Percentiles rank a stretch among this genome's conserved stretches.
These are phyloP conservation scores for Ischnus inquisitorius DNA, from an alignment of 2,888 invertebrate species.

Conservation along the genomic window DNA sequence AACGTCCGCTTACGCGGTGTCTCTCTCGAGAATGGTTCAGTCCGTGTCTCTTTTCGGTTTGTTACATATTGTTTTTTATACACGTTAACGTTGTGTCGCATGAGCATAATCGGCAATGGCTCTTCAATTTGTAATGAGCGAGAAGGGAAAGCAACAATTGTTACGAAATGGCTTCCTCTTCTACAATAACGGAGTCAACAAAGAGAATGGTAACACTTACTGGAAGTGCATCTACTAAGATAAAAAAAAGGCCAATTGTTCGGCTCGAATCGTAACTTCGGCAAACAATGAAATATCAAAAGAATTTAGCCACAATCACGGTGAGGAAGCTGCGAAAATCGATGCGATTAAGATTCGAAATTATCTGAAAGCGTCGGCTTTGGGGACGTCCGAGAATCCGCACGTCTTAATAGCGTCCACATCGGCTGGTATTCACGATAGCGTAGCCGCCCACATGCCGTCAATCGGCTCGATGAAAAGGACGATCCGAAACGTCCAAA, in stretches of 20 bases:
- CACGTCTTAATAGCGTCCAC: conserved; percentile 29
- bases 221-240: conserved; percentile 34
- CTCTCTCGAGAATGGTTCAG: neutral
- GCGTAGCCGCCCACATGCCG: conserved; percentile 36
- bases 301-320: conserved; percentile 6
- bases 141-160: conserved; percentile 29
- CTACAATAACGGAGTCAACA: conserved; percentile 21
- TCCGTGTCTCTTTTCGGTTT: neutral
- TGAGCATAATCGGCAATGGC: neutral
- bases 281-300: conserved; percentile 21
- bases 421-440: conserved; percentile 19
- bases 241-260: conserved; percentile 23
- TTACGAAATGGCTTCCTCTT: conserved; percentile 28
- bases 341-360: conserved; percentile 22
- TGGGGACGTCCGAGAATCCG: conserved; percentile 17
- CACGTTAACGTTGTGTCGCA: neutral
- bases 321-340: conserved; percentile 18
- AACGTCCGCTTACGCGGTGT: neutral
- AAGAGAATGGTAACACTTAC: conserved; percentile 40
- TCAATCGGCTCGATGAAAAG: conserved; percentile 30
- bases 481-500: conserved; percentile 30
- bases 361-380: conserved; percentile 5
- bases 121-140: conserved; percentile 33
- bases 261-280: conserved; percentile 23
- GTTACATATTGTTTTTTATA: neutral